Evolutionary conservation across 2,888 invertebrate species (phyloP).

Genomic region (Agrypnus murinus): DNA sequence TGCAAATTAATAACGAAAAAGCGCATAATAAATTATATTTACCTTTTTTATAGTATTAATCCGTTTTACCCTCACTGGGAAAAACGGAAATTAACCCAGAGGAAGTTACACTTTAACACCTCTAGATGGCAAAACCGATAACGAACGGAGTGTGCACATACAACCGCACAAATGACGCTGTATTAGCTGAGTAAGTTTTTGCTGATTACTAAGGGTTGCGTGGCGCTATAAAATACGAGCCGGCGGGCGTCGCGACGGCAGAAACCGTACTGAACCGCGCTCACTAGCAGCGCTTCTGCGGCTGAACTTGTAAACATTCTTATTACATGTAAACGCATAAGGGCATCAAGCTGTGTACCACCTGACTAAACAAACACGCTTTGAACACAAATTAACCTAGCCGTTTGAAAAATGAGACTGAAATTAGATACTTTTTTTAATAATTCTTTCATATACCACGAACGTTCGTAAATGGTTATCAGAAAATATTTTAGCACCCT

Average conservation of each 20-base stretch:
- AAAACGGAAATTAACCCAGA: constrained; percentile 20
- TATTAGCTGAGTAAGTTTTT: constrained; percentile 46
- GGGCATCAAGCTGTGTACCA: constrained; percentile 44
- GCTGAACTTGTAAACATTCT: constrained; percentile 48
- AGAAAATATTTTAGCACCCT: constrained; percentile 5
- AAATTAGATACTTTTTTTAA: neutral
- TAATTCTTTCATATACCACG: neutral
- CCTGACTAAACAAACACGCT: constrained; percentile 41
- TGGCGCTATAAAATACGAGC: constrained; percentile 45
- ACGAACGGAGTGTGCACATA: constrained; percentile 36
- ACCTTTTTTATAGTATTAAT: constrained; percentile 28
- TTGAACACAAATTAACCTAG: constrained; percentile 31
- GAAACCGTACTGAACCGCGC: constrained; percentile 44
- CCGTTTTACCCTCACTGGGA: constrained; percentile 14
- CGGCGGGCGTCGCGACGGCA: constrained; percentile 50
- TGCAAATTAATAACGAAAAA: constrained; percentile 28
- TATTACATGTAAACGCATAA: constrained; percentile 48
- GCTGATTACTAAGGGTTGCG: constrained; percentile 49
- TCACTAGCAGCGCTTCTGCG: constrained; percentile 48
- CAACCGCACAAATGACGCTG: constrained; percentile 37
- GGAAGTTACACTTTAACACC: constrained; percentile 41
- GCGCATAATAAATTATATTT: constrained; percentile 22
- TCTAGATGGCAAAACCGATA: constrained; percentile 39
- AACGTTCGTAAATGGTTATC: neutral
- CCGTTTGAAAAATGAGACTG: constrained; percentile 27